Evolutionary conservation across 2,113 vertebrate species (phyloP).

Genomic region (Vimba vimba): DNA sequence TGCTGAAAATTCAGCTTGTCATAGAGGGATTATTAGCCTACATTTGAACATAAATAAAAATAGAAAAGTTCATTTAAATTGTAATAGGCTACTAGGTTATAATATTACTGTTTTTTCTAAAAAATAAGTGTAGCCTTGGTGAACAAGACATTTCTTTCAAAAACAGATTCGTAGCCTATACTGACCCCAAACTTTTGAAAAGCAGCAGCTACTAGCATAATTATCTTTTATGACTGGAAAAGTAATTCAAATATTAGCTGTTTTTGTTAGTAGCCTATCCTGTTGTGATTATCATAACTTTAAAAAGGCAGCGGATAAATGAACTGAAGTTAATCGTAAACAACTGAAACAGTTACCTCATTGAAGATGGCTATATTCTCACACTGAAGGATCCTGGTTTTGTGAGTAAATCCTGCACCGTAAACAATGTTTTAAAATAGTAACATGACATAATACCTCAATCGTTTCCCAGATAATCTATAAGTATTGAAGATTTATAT

Average conservation of each 20-base stretch:
- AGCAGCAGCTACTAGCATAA: neutral
- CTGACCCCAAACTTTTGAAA: neutral
- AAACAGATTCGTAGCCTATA: too few species aligned
- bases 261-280: neutral
- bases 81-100: neutral
- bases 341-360: constrained; percentile 71
- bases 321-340: too few species aligned
- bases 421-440: constrained; percentile 19
- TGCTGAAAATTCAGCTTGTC: neutral
- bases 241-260: neutral
- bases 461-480: neutral
- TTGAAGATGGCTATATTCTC: constrained; percentile 80
- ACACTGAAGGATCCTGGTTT: constrained; percentile 82
- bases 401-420: constrained; percentile 85
- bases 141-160: neutral
- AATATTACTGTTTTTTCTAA: neutral
- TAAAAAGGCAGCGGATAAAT: neutral
- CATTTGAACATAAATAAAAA: neutral
- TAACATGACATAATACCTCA: neutral
- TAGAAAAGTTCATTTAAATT: neutral
- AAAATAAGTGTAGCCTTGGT: neutral
- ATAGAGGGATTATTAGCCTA: too few species aligned
- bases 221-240: neutral
- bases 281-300: neutral
- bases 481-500: neutral